Conservation (phyloP, 1,140 invertebrate species). For the Platorchestia sp. region DNA sequence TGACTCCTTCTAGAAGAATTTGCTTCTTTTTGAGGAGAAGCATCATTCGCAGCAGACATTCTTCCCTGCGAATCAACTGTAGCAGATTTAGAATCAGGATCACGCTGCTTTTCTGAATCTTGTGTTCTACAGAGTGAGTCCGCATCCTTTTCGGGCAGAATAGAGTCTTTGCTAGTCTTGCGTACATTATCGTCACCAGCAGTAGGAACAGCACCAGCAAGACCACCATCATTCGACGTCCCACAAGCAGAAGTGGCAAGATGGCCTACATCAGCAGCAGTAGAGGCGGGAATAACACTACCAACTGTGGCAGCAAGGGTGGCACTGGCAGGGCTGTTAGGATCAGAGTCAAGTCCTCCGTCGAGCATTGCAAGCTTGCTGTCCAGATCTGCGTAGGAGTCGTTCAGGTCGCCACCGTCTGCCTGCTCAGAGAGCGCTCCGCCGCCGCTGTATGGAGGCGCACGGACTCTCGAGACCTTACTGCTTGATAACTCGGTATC, state of each 20-base stretch:
- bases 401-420: background rate
- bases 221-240: background rate
- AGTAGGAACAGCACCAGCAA: background rate
- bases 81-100: background rate
- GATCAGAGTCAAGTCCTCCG: background rate
- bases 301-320: background rate
- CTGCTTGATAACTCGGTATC: background rate
- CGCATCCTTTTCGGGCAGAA: background rate
- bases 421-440: background rate
- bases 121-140: background rate
- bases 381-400: constrained; percentile 45
- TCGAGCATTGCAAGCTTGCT: constrained; percentile 44
- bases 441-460: background rate
- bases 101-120: background rate
- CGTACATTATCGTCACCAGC: background rate
- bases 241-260: too few species aligned
- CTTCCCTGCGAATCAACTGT: background rate
- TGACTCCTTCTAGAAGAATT: background rate
- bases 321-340: background rate
- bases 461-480: background rate
- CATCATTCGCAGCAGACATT: background rate
- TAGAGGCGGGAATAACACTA: background rate
- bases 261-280: background rate
- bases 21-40: background rate
- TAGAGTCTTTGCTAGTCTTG: background rate